Evolutionary conservation across 1,140 invertebrate genomes (phyloP), one percentile per base, ranked within the genome.

Genomic region (Drosophila sechellia): DNA sequence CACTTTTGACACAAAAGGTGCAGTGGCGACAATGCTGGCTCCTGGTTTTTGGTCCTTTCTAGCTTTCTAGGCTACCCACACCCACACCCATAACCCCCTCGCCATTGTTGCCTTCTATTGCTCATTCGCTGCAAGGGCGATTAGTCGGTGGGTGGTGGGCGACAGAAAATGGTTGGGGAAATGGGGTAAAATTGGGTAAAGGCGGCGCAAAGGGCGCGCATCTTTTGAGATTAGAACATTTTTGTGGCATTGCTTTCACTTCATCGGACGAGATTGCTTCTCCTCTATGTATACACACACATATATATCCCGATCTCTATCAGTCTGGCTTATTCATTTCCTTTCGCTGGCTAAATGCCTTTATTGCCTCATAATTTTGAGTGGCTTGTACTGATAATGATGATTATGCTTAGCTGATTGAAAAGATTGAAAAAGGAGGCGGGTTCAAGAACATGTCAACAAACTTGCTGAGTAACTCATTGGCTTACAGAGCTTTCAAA

Each of bases 1-100:
- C 84, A 87, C 84, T 87, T 89, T 86, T 87, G 79, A 87, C 79
- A 89, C 79, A 89, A 87, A 87, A 87, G 84, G 83, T 89, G 83
- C 81, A 89, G 83, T 57, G 74, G 78, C 74, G 77, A 81, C 81
- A 85, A 78, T 81, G 64, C 59, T 35, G n/a, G 5, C 25, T 40
- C 31, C 69, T 27, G 40, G 65, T 57, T 71, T 40, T 20, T 27
- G 34, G 40, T 46, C 42, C 42, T 27, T 39, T 46, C 55, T 25
- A n/a, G 27, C 43, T 42, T 25, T 27, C 57, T 20, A 17, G 6
- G 13, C 4, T n/a, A n/a, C 42, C 43, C 17, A 2, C 34, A 17
- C 15, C 37, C 5, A 12, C 27, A 8, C 11, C 35, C 12, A 12
- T 8, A 10, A 10, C 34, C 42, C 12, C n/a, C 40, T 13, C 20